These are phyloP conservation scores for Bucorvus abyssinicus DNA, from an alignment of 2,797 vertebrate species.

Conservation along the genomic window DNA sequence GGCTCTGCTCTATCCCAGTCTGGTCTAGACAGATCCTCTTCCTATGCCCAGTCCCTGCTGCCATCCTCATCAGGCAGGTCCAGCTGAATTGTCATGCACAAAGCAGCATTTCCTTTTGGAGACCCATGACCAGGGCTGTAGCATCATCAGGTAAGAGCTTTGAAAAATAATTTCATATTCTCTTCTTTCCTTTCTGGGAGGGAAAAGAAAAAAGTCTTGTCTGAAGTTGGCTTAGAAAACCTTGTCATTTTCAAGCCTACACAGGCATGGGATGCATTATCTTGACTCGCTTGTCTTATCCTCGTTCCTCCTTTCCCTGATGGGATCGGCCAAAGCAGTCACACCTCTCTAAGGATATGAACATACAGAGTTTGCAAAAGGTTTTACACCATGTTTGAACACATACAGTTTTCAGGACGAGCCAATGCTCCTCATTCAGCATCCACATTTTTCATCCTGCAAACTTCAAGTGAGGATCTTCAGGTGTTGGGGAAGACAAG, in stretches of 20 bases:
- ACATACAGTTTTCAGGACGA: background rate
- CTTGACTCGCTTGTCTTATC: background rate
- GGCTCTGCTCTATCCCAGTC: background rate
- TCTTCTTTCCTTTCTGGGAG: background rate
- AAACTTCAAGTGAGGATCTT: background rate
- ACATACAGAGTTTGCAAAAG: fast-evolving
- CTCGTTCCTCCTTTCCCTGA: background rate
- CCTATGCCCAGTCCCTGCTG: background rate
- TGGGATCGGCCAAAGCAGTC: background rate
- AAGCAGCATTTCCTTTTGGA: background rate
- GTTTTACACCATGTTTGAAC: background rate
- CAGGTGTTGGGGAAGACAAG: background rate
- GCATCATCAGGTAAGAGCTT: background rate
- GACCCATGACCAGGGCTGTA: background rate
- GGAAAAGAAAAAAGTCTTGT: background rate
- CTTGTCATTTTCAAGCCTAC: background rate
- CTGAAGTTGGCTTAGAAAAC: background rate
- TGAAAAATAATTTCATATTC: background rate
- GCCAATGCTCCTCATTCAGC: background rate
- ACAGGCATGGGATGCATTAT: background rate
- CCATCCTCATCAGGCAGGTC: background rate
- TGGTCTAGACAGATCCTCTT: background rate
- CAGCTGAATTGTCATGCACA: background rate
- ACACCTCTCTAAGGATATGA: background rate
- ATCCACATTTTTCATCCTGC: background rate